Evolutionary conservation across 2,888 invertebrate genomes (phyloP), one percentile per base, ranked within the genome.

Genomic region (Thereva unica): DNA sequence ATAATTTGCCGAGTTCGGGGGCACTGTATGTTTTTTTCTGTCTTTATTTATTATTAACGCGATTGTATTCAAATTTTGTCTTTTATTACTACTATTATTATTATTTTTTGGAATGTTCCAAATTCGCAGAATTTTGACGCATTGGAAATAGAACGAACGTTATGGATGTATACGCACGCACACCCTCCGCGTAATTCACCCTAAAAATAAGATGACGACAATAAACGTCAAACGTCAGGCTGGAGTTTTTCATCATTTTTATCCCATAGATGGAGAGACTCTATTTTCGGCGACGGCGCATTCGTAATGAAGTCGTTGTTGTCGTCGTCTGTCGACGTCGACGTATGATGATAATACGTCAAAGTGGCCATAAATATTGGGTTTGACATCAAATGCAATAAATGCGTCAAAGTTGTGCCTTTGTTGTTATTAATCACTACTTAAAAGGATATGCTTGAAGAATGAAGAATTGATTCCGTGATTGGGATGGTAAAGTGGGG

Each of bases 51-150:
- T 12, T 23, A 41, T 42, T 61, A 47, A 42, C 53, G 64, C 53
- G 53, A 64, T 64, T 64, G 64, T 64, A 64, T 64, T 64, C 64
- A 64, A 64, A 64, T 64, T 64, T 61, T 23, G 42, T 34, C 23
- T 23, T 23, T 23, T 23, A 23, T 23, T 23, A 23, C 23, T 23
- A 23, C 23, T 23, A 23, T 23, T 23, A 23, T 23, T 23, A 23
- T 23, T 61, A 42, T 61, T 61, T 41, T 35, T 40, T 50, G 50
- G 50, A 61, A 50, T 23, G 2, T 23, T 23, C 23, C 61, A 23
- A 41, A 61, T 61, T 61, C 61, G 61, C 50, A 41, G 61, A 61
- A 61, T 61, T 61, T 50, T 40, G 50, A 34, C 3, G 41, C 41
- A 23, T 42, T 23, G 50, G 41, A 61, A 61, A 61, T 61, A 61